phyloP scores from a whole-genome alignment of 1,140 invertebrate genomes.

The Phocides pigmalion region DNA sequence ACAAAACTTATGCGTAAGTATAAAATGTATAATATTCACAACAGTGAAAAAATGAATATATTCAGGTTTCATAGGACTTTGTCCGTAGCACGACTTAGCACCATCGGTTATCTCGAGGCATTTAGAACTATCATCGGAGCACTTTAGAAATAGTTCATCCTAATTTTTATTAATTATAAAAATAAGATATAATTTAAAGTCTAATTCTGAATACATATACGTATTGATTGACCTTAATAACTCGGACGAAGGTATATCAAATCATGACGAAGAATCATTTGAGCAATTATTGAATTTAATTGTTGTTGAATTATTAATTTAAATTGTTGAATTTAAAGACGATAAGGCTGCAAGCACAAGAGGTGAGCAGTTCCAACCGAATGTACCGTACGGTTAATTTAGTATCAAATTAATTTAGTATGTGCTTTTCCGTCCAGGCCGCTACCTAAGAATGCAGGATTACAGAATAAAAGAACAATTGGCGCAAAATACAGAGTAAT shows the following conservation, averaged over 20 bases:
- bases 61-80: constrained; percentile 63
- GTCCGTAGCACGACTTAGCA: constrained; percentile 78
- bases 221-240: constrained; percentile 23
- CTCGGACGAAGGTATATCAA: neutral
- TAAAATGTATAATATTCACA: constrained; percentile 66
- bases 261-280: neutral
- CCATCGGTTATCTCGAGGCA: constrained; percentile 59
- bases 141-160: neutral
- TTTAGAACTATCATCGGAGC: constrained; percentile 43
- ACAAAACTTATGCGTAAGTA: constrained; percentile 60
- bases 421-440: no score
- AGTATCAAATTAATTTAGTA: no score
- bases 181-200: neutral
- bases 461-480: no score
- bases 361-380: no score
- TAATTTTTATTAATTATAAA: constrained; percentile 1
- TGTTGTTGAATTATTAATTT: no score
- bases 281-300: no score
- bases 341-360: neutral
- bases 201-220: constrained; percentile 5
- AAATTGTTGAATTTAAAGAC: no score
- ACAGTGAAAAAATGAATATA: constrained; percentile 54
- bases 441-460: no score
- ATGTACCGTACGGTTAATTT: no score
- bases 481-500: no score